Evolutionary conservation across 1,140 invertebrate genomes (phyloP), one percentile per base, ranked within the genome.

Genomic region (Hyles vespertilio): DNA sequence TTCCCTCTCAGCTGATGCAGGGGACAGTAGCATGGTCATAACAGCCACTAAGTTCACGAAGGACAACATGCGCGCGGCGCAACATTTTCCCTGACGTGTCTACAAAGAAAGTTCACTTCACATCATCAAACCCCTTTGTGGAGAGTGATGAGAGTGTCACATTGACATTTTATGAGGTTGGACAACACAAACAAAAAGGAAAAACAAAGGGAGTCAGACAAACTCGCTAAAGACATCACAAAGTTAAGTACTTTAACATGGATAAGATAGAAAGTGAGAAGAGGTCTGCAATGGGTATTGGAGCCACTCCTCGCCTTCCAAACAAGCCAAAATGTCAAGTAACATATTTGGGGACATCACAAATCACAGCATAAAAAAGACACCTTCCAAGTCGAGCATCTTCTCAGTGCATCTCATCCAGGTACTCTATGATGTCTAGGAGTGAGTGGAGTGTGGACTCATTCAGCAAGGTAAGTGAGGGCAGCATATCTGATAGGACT

Each of bases 1-100:
- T 65, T 91, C 90, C 6, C 72, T 91, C 57, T 91, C 90, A n/a
- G 91, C 91, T 3, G 91, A 91, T 68, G 77, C 81, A 33, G 91
- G 90, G 0, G 91, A 92, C 53, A 85, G 87, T 12, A 90, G 90
- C 65, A 83, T 92, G 48, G 72, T 91, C 32, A 76, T 90, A 5
- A 92, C 92, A 54, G 89, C 90, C 47, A 79, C 81, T 32, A 92
- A 90, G 77, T 74, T 92, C 51, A 89, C 87, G 7, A 74, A 81
- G 33, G 79, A 85, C 4, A 82, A 84, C 46, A 83, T 89, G 82
- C 89, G n/a, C 81, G 63, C 79, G 77, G 2, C 81, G 87, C 12
- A 81, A 77, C 56, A 83, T 89, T 53, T 87, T 89, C 52, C 81
- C 85, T 11, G 80, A 85, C 12, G 49, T 78, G 2, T 62, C 73